Evolutionary conservation across 2,888 invertebrate species (phyloP), one percentile per base, ranked within the genome.

Genomic region (Coelinius sp.): DNA sequence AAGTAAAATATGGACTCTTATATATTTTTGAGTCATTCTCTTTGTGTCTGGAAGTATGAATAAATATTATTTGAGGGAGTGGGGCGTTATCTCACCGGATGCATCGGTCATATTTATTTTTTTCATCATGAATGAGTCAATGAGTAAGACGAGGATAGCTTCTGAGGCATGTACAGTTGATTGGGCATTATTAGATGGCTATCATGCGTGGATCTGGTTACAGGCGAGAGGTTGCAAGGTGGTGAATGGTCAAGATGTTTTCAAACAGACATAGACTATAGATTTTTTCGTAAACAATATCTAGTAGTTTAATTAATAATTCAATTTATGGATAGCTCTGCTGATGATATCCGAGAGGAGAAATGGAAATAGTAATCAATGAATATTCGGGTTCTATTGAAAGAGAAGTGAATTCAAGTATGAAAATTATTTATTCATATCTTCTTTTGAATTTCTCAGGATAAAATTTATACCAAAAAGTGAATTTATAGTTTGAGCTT

Each of bases 181-280:
- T 53, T 53, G 70, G 22, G 35, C 52, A 46, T 70, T 70, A 70
- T 70, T 70, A 49, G 64, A 70, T 53, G 49, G 64, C 70, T 63
- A 59, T 64, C 53, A 41, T 17, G 20, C 64, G 10, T 52, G 59
- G 69, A 63, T 70, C 52, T 25, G 53, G 41, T 70, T 70, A 14
- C 70, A 14, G 53, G 64, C 38, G 38, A 64, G 25, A 44, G 25
- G 25, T 17, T 64, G 49, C 70, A 70, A 70, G 70, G 62, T 70
- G 70, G 64, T 70, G 25, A 70, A 35, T 64, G 70, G 24, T 59
- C 59, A 59, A 12, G 59, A 59, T n/a, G n/a, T n/a, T n/a, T n/a
- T n/a, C n/a, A n/a, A n/a, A n/a, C n/a, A n/a, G n/a, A n/a, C n/a
- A n/a, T n/a, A n/a, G n/a, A n/a, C n/a, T n/a, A n/a, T n/a, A n/a